Base-by-base conservation (phyloP, 2,888 invertebrate genomes). In the Drosophila leonis region DNA sequence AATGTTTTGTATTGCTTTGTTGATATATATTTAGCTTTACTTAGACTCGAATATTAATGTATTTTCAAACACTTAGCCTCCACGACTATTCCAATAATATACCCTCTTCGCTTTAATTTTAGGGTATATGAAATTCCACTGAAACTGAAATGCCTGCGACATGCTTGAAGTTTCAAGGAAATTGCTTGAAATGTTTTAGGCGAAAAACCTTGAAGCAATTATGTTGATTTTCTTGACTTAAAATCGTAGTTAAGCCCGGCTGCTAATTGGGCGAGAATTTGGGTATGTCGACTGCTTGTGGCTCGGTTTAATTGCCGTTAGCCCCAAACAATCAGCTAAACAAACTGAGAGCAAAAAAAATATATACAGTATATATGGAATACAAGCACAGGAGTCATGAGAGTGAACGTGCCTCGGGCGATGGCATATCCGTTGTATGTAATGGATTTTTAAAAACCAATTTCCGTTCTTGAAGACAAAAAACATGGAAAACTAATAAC, bases 381-480 rank as follows among this genome's bases (percentile, higher is more conserved):
- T n/a, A 1, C 29, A 41, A 75, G 55, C 35, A n/a, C 20, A 48
- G 44, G 56, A 67, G 72, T 65, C 65, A 69, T 48, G 51, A 72
- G 61, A 44, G 48, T 44, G 56, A 49, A 73, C 54, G 41, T 41
- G 49, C 71, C 63, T 51, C 57, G 48, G 64, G 82, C 75, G 65
- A 44, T 65, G 65, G 65, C 49, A 63, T 62, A 72, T 64, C 56
- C 66, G 76, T 66, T 72, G 74, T 48, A 51, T 68, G 76, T 88
- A 88, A 86, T 88, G 84, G 86, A 75, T 86, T 88, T 86, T 88
- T 82, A 78, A 86, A 86, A 86, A 86, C 87, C 84, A 86, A 86
- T 86, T 86, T 86, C 86, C 86, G 86, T 57, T 83, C 55, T 49
- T 59, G 29, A 70, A 46, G 79, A 71, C 52, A 52, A 33, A 51